These are phyloP conservation scores for Xenotilapia leptura DNA, from an alignment of 2,113 vertebrate genomes.

Conservation along the genomic window DNA sequence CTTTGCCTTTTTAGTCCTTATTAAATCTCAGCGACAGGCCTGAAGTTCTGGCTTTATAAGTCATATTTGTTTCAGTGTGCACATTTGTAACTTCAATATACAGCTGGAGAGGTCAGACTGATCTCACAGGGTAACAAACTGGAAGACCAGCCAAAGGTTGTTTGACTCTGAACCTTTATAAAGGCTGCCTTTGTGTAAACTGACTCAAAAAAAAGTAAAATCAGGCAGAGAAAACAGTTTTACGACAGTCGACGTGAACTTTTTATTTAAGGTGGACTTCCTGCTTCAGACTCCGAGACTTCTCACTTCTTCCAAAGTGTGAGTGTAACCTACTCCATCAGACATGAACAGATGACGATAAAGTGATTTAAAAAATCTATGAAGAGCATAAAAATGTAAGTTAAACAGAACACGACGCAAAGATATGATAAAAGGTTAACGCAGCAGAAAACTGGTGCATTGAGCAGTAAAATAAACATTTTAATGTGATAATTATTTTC, in stretches of 20 bases:
- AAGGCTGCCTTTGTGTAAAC: not conserved
- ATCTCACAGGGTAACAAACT: not conserved
- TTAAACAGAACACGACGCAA: not conserved
- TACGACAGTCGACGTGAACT: accelerated
- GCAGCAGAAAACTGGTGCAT: not conserved
- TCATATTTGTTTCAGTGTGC: not conserved
- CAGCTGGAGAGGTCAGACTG: not conserved
- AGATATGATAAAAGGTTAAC: not conserved
- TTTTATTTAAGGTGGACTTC: not conserved
- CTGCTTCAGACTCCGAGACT: not conserved
- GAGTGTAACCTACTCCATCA: not conserved
- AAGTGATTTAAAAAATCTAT: not conserved
- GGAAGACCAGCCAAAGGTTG: not conserved
- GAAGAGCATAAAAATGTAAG: not conserved
- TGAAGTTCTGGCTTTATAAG: not conserved
- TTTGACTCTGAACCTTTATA: not conserved
- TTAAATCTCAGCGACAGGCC: not conserved
- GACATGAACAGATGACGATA: not conserved
- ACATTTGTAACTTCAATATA: not conserved
- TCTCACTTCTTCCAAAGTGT: accelerated
- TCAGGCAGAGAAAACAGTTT: not conserved
- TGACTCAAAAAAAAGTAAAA: not conserved
- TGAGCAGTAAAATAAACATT: not conserved
- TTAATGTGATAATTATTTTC: not conserved
- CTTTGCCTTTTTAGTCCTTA: not conserved